Percentiles rank a stretch among this genome's conserved stretches.
These are phyloP conservation scores for Montipora sp. DNA, from an alignment of 64 coral and sea anemone genomes.

Conservation along the genomic window DNA sequence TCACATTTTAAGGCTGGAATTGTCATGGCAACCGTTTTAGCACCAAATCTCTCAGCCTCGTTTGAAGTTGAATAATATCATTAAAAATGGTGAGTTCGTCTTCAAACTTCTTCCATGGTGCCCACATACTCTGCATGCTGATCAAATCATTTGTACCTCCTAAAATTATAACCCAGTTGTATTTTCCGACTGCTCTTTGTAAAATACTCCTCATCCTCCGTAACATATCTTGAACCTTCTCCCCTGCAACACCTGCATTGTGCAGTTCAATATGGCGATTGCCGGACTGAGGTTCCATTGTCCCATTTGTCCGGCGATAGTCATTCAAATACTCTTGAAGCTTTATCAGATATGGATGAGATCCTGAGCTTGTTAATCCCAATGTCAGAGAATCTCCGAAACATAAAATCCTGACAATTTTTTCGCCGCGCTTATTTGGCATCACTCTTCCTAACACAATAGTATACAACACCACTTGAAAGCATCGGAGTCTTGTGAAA, in stretches of 20 bases:
- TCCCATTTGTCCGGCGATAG: background rate
- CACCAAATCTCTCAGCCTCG: constrained; percentile 23
- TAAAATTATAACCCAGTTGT: constrained; percentile 72
- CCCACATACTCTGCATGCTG: constrained; percentile 10
- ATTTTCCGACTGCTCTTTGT: background rate
- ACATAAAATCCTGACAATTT: constrained; percentile 45
- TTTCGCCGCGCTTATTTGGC: background rate
- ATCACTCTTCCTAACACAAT: background rate
- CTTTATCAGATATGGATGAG: constrained; percentile 54
- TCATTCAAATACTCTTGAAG: constrained; percentile 44
- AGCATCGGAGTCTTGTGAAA: background rate
- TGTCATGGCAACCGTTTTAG: constrained; percentile 48
- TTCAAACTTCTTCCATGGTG: constrained; percentile 15
- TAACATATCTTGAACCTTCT: constrained; percentile 62
- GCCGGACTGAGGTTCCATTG: background rate
- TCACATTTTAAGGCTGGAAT: constrained; percentile 63
- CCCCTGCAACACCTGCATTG: constrained; percentile 48
- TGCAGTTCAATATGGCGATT: constrained; percentile 39
- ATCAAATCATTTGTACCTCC: constrained; percentile 69
- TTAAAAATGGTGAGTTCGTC: constrained; percentile 44
- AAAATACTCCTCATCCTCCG: constrained; percentile 18
- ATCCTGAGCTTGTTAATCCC: background rate
- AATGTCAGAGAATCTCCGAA: constrained; percentile 73
- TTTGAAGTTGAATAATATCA: constrained; percentile 46
- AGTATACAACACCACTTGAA: background rate